Evolutionary conservation across 2,797 vertebrate genomes (phyloP).

Genomic region (Pantherophis alleghaniensis): DNA sequence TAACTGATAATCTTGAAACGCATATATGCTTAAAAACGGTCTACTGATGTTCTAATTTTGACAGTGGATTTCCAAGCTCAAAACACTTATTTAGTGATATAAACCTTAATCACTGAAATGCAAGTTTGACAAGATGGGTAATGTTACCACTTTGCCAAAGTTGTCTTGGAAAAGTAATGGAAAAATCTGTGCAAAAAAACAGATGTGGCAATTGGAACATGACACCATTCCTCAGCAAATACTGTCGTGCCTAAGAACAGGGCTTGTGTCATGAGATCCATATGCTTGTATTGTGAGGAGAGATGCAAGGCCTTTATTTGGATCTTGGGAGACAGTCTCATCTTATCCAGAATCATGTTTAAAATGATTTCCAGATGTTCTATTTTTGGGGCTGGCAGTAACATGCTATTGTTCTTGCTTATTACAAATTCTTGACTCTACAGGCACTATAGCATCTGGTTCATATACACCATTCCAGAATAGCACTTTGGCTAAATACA

Average conservation of each 20-base stretch:
- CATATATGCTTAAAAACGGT: not conserved
- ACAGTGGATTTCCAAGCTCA: not conserved
- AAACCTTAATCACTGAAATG: not conserved
- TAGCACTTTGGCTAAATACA: not conserved
- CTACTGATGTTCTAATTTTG: not conserved
- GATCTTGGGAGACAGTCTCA: not conserved
- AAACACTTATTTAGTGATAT: not conserved
- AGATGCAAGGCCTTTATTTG: constrained; percentile 5
- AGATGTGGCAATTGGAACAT: not conserved
- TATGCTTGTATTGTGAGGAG: not conserved
- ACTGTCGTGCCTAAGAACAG: not conserved
- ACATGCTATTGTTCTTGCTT: constrained; percentile 16
- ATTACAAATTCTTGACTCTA: constrained; percentile 2
- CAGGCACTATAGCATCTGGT: constrained; percentile 12
- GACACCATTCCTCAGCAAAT: not conserved
- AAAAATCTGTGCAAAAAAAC: not conserved
- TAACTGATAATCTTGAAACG: not conserved
- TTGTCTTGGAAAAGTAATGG: not conserved
- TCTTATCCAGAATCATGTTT: constrained; percentile 11
- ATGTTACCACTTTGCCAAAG: not conserved
- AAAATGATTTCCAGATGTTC: constrained; percentile 31
- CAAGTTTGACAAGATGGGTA: not conserved
- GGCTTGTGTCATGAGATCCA: not conserved
- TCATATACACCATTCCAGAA: constrained; percentile 3
- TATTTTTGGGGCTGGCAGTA: constrained; percentile 7